phyloP scores from a whole-genome alignment of 2,113 vertebrate genomes.

The Mesitornis unicolor region DNA sequence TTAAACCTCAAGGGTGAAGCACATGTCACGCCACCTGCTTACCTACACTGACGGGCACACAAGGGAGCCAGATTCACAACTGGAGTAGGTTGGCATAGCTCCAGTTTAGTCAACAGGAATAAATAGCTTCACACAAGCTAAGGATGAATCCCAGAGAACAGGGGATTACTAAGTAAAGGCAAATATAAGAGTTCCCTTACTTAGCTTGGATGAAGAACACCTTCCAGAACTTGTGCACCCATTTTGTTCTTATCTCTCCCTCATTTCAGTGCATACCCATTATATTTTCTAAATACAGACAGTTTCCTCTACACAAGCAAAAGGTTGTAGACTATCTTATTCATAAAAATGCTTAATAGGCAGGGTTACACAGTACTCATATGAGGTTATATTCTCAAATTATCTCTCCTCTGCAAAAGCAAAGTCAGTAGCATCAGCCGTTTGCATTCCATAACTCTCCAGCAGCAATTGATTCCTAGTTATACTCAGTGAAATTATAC shows the following conservation, averaged over 20 bases:
- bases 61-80: background rate
- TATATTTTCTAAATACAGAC: background rate
- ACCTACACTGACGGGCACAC: accelerated
- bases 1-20: background rate
- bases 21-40: background rate
- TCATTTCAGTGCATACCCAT: background rate
- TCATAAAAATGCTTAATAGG: background rate
- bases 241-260: background rate
- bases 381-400: background rate
- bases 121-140: background rate
- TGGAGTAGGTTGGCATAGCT: background rate
- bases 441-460: background rate
- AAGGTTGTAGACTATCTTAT: background rate
- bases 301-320: background rate
- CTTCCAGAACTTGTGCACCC: background rate
- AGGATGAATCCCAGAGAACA: background rate
- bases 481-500: background rate
- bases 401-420: background rate
- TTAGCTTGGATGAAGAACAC: background rate
- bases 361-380: background rate
- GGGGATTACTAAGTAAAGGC: background rate
- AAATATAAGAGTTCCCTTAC: background rate
- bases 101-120: background rate
- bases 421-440: background rate
- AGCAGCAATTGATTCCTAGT: background rate